Evolutionary conservation across 2,888 invertebrate genomes (phyloP).

Genomic region (Minunthozetes semirufus): DNA sequence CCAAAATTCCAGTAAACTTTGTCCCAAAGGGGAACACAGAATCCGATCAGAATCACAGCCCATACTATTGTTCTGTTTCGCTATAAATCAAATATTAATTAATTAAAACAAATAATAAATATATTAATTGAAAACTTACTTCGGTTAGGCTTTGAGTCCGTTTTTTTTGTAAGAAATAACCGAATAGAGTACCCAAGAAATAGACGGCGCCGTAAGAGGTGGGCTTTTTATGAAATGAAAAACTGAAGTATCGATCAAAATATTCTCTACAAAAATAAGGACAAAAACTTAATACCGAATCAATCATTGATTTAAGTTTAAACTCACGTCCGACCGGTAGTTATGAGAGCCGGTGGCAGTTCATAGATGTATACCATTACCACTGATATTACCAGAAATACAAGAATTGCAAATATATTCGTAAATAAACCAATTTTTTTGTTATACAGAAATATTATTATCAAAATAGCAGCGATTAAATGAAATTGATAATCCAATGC

Average conservation of each 20-base stretch:
- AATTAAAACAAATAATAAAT: background rate
- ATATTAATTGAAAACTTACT: background rate
- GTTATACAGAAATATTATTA: background rate
- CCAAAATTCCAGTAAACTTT: constrained; percentile 9
- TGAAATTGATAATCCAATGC: background rate
- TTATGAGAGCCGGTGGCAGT: background rate
- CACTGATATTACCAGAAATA: background rate
- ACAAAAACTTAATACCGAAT: too few species aligned
- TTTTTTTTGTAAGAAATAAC: background rate
- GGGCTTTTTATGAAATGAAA: background rate
- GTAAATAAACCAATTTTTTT: background rate
- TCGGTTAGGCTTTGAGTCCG: background rate
- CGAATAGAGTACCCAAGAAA: constrained; percentile 6
- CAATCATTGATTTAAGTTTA: background rate
- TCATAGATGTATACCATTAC: background rate
- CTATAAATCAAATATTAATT: background rate
- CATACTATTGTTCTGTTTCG: background rate
- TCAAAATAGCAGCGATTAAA: background rate
- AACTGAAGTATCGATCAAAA: background rate
- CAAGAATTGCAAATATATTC: background rate
- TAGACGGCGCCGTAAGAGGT: constrained; percentile 4
- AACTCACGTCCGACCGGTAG: background rate
- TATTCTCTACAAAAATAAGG: background rate
- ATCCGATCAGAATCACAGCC: background rate
- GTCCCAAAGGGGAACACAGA: constrained; percentile 19